Evolutionary conservation across 2,888 invertebrate species (phyloP).

Genomic region (Amiota minor): DNA sequence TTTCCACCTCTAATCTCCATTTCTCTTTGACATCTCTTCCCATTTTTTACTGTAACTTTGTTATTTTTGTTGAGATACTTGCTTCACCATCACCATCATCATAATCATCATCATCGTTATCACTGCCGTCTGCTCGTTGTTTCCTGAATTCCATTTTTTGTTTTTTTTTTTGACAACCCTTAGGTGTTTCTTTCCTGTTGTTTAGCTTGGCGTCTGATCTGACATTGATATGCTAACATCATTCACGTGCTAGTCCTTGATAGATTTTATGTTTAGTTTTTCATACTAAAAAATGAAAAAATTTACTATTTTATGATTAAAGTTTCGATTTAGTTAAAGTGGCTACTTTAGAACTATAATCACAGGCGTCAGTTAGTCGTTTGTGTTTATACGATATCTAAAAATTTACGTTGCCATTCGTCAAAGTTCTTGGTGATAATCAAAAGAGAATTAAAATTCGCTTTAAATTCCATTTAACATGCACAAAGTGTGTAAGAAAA

Average conservation of each 20-base stretch:
- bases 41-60: neutral
- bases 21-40: neutral
- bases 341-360: no score
- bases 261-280: no score
- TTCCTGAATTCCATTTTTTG: conserved; percentile 8
- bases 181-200: conserved; percentile 24
- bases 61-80: conserved; percentile 14
- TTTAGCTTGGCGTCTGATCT: conserved; percentile 27
- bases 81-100: neutral
- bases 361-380: no score
- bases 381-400: no score
- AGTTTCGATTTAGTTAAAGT: no score
- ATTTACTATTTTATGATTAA: no score
- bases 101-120: neutral
- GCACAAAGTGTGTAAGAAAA: neutral
- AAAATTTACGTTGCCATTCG: no score
- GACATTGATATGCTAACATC: conserved; percentile 22
- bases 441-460: neutral
- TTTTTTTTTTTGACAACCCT: conserved; percentile 19
- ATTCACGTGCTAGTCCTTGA: no score
- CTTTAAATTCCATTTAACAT: neutral
- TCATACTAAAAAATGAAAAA: no score
- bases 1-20: neutral
- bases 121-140: conserved; percentile 12
- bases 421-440: no score